phyloP scores from a whole-genome alignment of 2,888 invertebrate genomes.

The Caenorhabditis japonica region DNA sequence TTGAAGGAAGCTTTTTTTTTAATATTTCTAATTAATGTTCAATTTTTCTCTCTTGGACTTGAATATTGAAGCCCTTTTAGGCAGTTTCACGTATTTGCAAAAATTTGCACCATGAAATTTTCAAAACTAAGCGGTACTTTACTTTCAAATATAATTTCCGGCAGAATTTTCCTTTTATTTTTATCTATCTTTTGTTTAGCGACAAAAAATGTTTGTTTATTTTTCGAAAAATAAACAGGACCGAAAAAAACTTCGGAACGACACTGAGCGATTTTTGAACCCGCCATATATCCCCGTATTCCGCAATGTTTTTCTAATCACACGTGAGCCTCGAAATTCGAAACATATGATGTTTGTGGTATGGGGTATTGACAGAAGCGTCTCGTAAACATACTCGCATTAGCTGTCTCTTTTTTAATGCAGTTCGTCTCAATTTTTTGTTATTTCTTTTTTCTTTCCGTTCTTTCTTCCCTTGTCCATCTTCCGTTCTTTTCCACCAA shows the following conservation, averaged over 20 bases:
- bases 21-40: too few relatives aligned
- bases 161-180: too few relatives aligned
- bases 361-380: slow-evolving; percentile 34
- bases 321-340: slow-evolving; percentile 43
- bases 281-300: not conserved
- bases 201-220: slow-evolving; percentile 35
- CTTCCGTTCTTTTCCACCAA: not conserved
- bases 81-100: too few relatives aligned
- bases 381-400: slow-evolving; percentile 41
- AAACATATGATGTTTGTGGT: slow-evolving; percentile 47
- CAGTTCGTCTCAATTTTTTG: slow-evolving; percentile 15
- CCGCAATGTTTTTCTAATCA: slow-evolving; percentile 45
- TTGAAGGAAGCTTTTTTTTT: too few relatives aligned
- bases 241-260: too few relatives aligned
- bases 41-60: too few relatives aligned
- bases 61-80: too few relatives aligned
- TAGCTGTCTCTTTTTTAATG: slow-evolving; percentile 20
- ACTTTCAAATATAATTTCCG: too few relatives aligned
- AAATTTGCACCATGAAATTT: too few relatives aligned
- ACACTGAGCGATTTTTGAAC: slow-evolving; percentile 19
- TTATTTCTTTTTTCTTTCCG: not conserved
- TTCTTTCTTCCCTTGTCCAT: not conserved
- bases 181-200: too few relatives aligned
- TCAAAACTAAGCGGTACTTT: too few relatives aligned
- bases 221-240: slow-evolving; percentile 23